Evolutionary conservation across 2,888 invertebrate species (phyloP), one percentile per base, ranked within the genome.

Genomic region (Seira ritae): DNA sequence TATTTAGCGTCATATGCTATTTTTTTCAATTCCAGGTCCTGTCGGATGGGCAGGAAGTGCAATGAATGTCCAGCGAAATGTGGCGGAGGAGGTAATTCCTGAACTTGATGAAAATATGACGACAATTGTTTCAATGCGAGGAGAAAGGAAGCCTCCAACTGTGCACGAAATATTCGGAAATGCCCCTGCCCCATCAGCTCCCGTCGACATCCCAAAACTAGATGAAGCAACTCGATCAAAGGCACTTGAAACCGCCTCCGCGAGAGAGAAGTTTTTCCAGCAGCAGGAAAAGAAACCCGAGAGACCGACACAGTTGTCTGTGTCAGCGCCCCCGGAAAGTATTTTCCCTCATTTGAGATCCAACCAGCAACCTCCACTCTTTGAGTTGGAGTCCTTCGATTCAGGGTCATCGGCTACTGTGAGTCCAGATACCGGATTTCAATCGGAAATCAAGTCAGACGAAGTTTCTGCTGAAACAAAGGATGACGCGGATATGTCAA

Each of bases 81-180:
- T 89, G 1, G 66, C 79, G 8, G 88, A 88, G 20, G 88, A 89
- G 17, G 87, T 86, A 0, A 89, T 89, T 76, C 87, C 87, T 2
- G 89, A 89, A 74, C 55, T 89, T 68, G 89, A 89, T 80, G 89
- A 89, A 69, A 89, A 88, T 77, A 87, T 88, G 87, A 80, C 87
- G 12, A 89, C 89, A 19, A 87, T 89, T 3, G 80, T 87, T 22
- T 88, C 88, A 0, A 87, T 85, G 84, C 60, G 84, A 17, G 73
- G 77, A 10, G 88, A 88, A 22, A 69, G 82, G 22, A 89, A 85
- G 69, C 82, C 80, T 12, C 86, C 88, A 10, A 89, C 89, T n/a
- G 88, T 89, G 0, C 85, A 88, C 0, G 88, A 88, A 10, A 85
- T 89, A n/a, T 89, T 89, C 77, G 87, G 87, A 66, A 78, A 77